Base-by-base conservation (phyloP, 2,797 vertebrate species). In the Antennarius maculatus region DNA sequence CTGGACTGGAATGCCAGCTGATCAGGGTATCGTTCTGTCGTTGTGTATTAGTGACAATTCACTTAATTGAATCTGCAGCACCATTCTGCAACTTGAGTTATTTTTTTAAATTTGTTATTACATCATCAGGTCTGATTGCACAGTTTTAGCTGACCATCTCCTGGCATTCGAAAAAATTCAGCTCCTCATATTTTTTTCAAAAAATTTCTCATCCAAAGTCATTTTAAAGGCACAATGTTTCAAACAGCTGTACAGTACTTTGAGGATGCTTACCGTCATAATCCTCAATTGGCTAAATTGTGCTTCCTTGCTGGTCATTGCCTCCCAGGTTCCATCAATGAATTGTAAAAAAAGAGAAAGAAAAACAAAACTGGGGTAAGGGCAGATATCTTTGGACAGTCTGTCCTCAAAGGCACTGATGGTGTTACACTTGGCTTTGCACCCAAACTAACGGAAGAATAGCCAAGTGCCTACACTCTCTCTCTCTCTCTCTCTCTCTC, bases 1-100 rank as follows among this genome's bases (percentile, higher is more conserved):
- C 43, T 53, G 15, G 6, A 71, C 31, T 48, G 29, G 34, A 74
- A 61, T 51, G 62, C 15, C 39, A 76, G 61, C 52, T 61, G 70
- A 37, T 61, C 47, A 54, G 56, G 17, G 41, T 41, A n/a, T n/a
- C n/a, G n/a, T 11, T 6, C 13, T 15, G 16, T 23, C 23, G 23
- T 23, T 23, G 23, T 34, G 6, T 23, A 14, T 10, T 37, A 14
- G 41, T 15, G 52, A 50, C n/a, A 54, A 7, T 52, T 54, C 43
- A 31, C 29, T 65, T 50, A 39, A 51, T 50, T 28, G 3, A 62
- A 29, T 53, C 52, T 47, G 14, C 9, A 17, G 51, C 34, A 63
- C 14, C 51, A 9, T 17, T 48, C 9, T 28, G 15, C 28, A 51
- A 37, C n/a, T 12, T 52, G 18, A n/a, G n/a, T 17, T 1, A 27